Base-by-base conservation (phyloP, 2,888 invertebrate species). In the Patella depressa region DNA sequence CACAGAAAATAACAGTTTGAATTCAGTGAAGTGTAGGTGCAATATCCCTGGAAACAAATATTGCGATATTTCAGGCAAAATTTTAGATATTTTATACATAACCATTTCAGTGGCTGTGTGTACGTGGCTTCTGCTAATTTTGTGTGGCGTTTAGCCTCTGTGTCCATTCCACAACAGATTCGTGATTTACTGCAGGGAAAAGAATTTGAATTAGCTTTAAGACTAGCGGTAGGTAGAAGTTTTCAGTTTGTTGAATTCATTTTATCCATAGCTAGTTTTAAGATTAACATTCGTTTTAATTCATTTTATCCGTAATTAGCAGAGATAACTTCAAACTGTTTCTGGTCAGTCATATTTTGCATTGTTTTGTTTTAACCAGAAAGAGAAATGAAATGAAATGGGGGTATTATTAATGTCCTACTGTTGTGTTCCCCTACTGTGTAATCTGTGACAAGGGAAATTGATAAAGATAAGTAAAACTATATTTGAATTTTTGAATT, bases 161-260 rank as follows among this genome's bases (percentile, higher is more conserved):
- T 96, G 9, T 96, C 97, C 83, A 94, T 97, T 81, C 94, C 95
- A 2, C 94, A 94, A 78, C 99, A 99, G 92, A 94, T 97, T 55
- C 94, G 95, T 87, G 95, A 95, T 84, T 93, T 99, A 73, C 92
- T 98, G 15, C 95, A 96, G 84, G 95, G 96, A 85, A 97, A 97
- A 90, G 96, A 98, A 89, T 99, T 98, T 92, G 96, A 98, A 91
- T 93, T 99, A 78, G 99, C 99, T 2, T 94, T 98, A 34, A 95
- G 96, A 90, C 92, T 98, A 82, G 96, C 96, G 77, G 98, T 97
- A 92, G 93, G 94, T 93, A 65, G n/a, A 34, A 34, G 34, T 5
- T 34, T 34, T 34, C 34, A 5, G 34, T 5, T 34, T 9, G 17
- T 34, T 34, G 3, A 12, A 34, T 12, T 72, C 65, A n/a, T n/a